Conservation (phyloP, 30 jellyfish, hydroid and myxozoan species). For the Hydractinia echinata region DNA sequence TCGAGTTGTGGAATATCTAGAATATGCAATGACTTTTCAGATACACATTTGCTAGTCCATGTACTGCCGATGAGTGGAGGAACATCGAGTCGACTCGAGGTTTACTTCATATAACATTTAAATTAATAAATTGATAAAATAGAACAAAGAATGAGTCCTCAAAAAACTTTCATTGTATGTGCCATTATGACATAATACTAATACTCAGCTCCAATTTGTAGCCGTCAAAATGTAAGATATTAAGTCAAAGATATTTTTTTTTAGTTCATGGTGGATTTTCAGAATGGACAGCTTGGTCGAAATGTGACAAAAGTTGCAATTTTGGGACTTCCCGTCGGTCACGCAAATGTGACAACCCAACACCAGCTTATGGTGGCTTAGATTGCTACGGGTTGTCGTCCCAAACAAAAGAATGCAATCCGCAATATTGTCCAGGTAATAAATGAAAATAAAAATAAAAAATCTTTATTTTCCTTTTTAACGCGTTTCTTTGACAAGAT, state of each 20-base stretch:
- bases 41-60: too few relatives aligned
- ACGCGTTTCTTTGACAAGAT: background rate
- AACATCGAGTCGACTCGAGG: too few relatives aligned
- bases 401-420: conserved; percentile 5
- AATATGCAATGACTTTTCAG: too few relatives aligned
- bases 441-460: background rate
- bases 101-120: too few relatives aligned
- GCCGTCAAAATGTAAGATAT: background rate
- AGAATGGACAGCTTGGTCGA: conserved; percentile 15
- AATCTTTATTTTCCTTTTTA: background rate
- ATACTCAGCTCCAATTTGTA: background rate
- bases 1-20: too few relatives aligned
- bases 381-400: background rate
- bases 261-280: conserved; percentile 26
- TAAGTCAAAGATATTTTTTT: background rate
- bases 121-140: too few relatives aligned
- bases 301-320: background rate
- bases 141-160: too few relatives aligned
- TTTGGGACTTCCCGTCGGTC: background rate
- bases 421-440: conserved; percentile 16
- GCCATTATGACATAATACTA: background rate
- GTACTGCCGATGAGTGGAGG: too few relatives aligned
- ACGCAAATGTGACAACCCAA: background rate
- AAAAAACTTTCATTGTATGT: background rate
- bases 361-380: background rate